These are phyloP conservation scores for Callopanchax toddi DNA, from an alignment of 2,113 vertebrate genomes.

Conservation along the genomic window DNA sequence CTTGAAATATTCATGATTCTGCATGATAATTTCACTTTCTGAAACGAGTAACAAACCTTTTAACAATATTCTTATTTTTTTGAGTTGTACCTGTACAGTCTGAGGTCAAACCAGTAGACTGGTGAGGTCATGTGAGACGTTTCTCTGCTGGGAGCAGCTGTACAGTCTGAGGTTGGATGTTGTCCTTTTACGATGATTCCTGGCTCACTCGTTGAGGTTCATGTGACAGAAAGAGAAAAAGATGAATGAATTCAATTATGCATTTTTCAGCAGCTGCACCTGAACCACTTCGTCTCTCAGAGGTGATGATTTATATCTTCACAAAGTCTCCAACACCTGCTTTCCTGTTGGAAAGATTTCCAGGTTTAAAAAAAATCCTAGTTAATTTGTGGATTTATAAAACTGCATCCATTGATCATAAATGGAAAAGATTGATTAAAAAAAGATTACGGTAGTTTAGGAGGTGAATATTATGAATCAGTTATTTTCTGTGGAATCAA, in stretches of 20 bases:
- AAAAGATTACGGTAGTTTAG: too few relatives aligned
- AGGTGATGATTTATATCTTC: slow-evolving; percentile 30
- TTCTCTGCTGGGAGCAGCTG: slow-evolving; percentile 23
- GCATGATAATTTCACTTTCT: too few relatives aligned
- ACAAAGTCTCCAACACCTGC: slow-evolving; percentile 13
- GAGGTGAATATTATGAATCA: too few relatives aligned
- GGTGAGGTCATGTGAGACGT: neutral
- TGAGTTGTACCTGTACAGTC: neutral
- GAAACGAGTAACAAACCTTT: too few relatives aligned
- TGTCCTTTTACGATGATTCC: slow-evolving; percentile 5
- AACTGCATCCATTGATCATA: too few relatives aligned
- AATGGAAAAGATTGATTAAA: too few relatives aligned
- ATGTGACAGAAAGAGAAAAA: slow-evolving; percentile 40
- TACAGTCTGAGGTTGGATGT: slow-evolving; percentile 12
- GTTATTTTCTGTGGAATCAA: too few relatives aligned
- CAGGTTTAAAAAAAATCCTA: too few relatives aligned
- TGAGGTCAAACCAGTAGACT: neutral
- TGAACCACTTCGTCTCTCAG: slow-evolving; percentile 32
- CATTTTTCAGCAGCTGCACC: slow-evolving; percentile 44
- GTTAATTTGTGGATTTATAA: too few relatives aligned
- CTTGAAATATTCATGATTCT: too few relatives aligned
- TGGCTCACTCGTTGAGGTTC: slow-evolving; percentile 6
- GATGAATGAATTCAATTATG: slow-evolving; percentile 64
- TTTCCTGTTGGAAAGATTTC: slow-evolving; percentile 3
- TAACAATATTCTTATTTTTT: too few relatives aligned